Conservation (phyloP, 2,797 vertebrate genomes). For the Myotis pilosus region DNA sequence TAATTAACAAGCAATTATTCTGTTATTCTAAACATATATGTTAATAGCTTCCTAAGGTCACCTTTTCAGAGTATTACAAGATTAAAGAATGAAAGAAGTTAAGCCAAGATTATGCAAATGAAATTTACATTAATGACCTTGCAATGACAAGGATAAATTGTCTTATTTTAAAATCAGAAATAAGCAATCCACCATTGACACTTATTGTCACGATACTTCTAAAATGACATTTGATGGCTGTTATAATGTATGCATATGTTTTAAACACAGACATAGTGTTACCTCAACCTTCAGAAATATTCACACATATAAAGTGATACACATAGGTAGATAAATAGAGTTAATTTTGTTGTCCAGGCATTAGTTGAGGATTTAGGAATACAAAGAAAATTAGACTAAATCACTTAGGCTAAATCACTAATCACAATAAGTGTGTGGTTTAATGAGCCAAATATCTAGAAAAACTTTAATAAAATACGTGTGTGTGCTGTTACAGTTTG, state of each 20-base stretch:
- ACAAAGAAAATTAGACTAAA: constrained; percentile 10
- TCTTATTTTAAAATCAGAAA: constrained; percentile 80
- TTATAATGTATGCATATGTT: background rate
- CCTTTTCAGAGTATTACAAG: constrained; percentile 76
- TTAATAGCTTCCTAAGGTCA: constrained; percentile 76
- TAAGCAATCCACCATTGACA: constrained; percentile 70
- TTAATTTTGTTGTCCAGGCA: background rate
- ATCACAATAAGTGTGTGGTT: background rate
- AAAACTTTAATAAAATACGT: background rate
- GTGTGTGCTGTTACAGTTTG: background rate
- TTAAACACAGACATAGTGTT: background rate
- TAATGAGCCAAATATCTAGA: background rate
- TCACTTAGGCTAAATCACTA: background rate
- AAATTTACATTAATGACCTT: constrained; percentile 80
- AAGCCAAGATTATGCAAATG: constrained; percentile 75
- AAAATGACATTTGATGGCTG: constrained; percentile 54
- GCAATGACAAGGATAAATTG: constrained; percentile 77
- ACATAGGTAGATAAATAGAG: background rate
- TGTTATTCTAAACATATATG: constrained; percentile 70
- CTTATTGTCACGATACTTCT: constrained; percentile 68
- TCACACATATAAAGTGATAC: background rate
- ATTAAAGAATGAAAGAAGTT: constrained; percentile 74
- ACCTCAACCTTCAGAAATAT: background rate
- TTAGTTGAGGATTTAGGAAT: background rate
- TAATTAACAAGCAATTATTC: constrained; percentile 56